These are phyloP conservation scores for Agrilus cyanescens DNA, from an alignment of 2,888 invertebrate genomes.

Conservation along the genomic window DNA sequence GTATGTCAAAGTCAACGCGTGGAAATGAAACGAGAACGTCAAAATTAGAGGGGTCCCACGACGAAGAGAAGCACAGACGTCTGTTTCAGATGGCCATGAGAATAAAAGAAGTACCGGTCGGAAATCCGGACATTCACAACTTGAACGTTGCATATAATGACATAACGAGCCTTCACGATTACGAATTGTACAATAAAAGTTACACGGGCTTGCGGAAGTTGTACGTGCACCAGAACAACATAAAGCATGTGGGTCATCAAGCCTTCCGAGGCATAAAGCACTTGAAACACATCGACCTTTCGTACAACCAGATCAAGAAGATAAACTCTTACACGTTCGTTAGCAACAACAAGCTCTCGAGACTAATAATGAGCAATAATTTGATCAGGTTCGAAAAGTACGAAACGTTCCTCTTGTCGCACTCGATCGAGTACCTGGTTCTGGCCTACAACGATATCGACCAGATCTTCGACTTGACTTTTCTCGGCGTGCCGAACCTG, in stretches of 20 bases:
- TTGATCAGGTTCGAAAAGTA: conserved; percentile 24
- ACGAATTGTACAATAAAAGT: conserved; percentile 25
- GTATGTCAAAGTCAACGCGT: too few species aligned
- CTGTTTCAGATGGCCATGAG: conserved; percentile 17
- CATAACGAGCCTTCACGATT: conserved; percentile 21
- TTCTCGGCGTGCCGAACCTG: conserved; percentile 28
- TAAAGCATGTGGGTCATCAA: conserved; percentile 21
- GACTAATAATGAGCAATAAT: conserved; percentile 28
- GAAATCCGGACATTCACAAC: conserved; percentile 17
- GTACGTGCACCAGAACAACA: conserved; percentile 27
- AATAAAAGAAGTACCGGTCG: conserved; percentile 23
- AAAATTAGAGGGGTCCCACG: too few species aligned
- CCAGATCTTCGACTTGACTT: conserved; percentile 29
- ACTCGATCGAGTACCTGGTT: conserved; percentile 27
- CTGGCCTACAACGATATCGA: conserved; percentile 28
- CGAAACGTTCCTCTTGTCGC: conserved; percentile 26
- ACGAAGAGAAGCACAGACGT: background rate
- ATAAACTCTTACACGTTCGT: conserved; percentile 28
- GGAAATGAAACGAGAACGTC: too few species aligned
- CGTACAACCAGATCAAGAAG: conserved; percentile 26
- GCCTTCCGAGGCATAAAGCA: conserved; percentile 28
- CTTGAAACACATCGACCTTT: conserved; percentile 26
- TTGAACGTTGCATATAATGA: conserved; percentile 28
- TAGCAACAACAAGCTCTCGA: conserved; percentile 24
- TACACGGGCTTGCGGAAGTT: conserved; percentile 25